Percentiles rank a stretch among this genome's conserved stretches.
phyloP scores from a whole-genome alignment of 2,113 vertebrate genomes.

The Notothenia rossii region DNA sequence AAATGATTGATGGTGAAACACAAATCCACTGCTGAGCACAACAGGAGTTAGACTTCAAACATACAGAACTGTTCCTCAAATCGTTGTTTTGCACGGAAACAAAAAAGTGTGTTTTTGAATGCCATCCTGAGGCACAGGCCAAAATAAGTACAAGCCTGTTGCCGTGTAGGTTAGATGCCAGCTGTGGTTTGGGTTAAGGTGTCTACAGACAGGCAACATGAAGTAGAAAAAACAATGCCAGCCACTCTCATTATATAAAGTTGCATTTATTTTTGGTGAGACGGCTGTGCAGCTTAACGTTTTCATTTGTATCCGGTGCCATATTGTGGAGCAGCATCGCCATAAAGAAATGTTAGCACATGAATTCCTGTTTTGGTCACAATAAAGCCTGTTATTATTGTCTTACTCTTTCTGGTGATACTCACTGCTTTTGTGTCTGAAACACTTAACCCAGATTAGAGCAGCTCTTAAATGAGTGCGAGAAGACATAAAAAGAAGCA shows the following conservation, averaged over 20 bases:
- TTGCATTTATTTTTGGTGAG: conserved; percentile 40
- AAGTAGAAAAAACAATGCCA: conserved; percentile 22
- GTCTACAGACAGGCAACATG: conserved; percentile 12
- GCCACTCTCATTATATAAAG: conserved; percentile 23
- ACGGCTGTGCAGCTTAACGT: conserved; percentile 43
- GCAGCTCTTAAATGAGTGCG: conserved; percentile 53
- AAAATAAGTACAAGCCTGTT: conserved; percentile 35
- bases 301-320: conserved; percentile 51
- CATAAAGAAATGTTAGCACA: conserved; percentile 39
- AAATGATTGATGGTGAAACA: conserved; percentile 14
- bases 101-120: conserved; percentile 24
- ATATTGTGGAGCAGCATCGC: conserved; percentile 46
- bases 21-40: conserved; percentile 1
- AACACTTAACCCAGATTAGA: conserved; percentile 64
- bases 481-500: conserved; percentile 75
- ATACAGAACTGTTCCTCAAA: conserved; percentile 29
- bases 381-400: conserved; percentile 64
- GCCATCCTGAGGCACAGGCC: conserved; percentile 11
- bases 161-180: conserved; percentile 37
- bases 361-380: conserved; percentile 35
- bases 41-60: conserved; percentile 23
- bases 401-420: conserved; percentile 26
- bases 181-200: conserved; percentile 56
- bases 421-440: conserved; percentile 54
- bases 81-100: conserved; percentile 41